Conservation (phyloP, 2,113 vertebrate genomes). For the Scortum barcoo region DNA sequence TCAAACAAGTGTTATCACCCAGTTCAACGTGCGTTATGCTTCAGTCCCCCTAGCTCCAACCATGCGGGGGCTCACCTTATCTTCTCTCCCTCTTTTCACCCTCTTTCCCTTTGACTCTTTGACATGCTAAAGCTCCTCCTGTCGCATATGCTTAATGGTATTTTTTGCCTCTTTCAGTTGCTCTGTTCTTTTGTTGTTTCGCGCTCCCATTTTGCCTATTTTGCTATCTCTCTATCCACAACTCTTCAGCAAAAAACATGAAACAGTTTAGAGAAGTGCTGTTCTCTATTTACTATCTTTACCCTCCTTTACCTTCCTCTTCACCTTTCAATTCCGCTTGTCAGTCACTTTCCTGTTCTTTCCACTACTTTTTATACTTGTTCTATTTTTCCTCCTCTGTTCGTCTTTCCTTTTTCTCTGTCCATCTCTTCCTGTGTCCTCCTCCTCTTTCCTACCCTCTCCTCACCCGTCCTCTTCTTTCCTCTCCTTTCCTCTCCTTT, state of each 20-base stretch:
- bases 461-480: slow-evolving; percentile 18
- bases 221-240: slow-evolving; percentile 27
- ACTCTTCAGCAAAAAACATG: slow-evolving; percentile 36
- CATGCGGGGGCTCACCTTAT: slow-evolving; percentile 73
- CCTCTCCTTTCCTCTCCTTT: slow-evolving; percentile 9
- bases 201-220: slow-evolving; percentile 44
- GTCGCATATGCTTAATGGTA: slow-evolving; percentile 54
- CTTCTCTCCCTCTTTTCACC: slow-evolving; percentile 57
- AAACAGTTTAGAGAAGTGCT: slow-evolving; percentile 47
- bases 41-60: slow-evolving; percentile 52
- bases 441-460: slow-evolving; percentile 6
- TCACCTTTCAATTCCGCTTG: slow-evolving; percentile 33
- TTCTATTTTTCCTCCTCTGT: background rate
- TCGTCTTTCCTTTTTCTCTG: background rate
- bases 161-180: slow-evolving; percentile 13
- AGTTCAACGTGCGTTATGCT: slow-evolving; percentile 72
- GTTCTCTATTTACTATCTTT: slow-evolving; percentile 41
- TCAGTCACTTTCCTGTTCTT: slow-evolving; percentile 29
- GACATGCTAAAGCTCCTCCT: slow-evolving; percentile 68
- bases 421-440: slow-evolving; percentile 19
- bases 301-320: slow-evolving; percentile 17
- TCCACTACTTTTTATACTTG: background rate
- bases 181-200: slow-evolving; percentile 60
- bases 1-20: slow-evolving; percentile 88
- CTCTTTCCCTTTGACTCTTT: slow-evolving; percentile 62